Evolutionary conservation across 2,888 invertebrate genomes (phyloP).

Genomic region (Watsonalla cultraria): DNA sequence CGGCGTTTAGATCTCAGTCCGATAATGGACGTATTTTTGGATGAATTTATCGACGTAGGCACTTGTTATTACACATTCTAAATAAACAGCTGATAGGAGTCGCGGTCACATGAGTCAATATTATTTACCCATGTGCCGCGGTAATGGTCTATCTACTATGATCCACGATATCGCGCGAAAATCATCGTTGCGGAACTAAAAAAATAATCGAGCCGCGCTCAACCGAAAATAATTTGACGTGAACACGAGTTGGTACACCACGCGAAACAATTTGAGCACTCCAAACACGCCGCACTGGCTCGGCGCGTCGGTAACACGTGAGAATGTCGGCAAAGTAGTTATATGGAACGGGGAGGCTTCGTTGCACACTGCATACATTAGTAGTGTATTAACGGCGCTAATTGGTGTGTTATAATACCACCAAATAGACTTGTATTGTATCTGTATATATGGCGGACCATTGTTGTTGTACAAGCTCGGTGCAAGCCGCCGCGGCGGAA

Average conservation of each 20-base stretch:
- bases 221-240: constrained; percentile 46
- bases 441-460: constrained; percentile 39
- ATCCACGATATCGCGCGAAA: constrained; percentile 35
- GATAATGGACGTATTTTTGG: constrained; percentile 41
- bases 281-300: constrained; percentile 3
- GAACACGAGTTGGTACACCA: constrained; percentile 35
- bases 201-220: constrained; percentile 47
- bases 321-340: not conserved
- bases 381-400: constrained; percentile 50
- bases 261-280: constrained; percentile 29
- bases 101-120: constrained; percentile 16
- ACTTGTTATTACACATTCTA: constrained; percentile 40
- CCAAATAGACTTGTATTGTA: constrained; percentile 50
- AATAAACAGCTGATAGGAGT: constrained; percentile 38
- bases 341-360: constrained; percentile 18
- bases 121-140: too few species aligned
- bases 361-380: constrained; percentile 45
- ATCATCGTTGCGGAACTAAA: constrained; percentile 47
- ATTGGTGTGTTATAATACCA: constrained; percentile 51
- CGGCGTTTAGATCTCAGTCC: constrained; percentile 31
- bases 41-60: constrained; percentile 32
- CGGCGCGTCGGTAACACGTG: not conserved
- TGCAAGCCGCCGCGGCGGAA: constrained; percentile 42
- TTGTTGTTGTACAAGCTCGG: constrained; percentile 39
- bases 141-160: constrained; percentile 10